phyloP scores from a whole-genome alignment of 2,888 invertebrate species.

The Leptinotarsa rubiginosa region DNA sequence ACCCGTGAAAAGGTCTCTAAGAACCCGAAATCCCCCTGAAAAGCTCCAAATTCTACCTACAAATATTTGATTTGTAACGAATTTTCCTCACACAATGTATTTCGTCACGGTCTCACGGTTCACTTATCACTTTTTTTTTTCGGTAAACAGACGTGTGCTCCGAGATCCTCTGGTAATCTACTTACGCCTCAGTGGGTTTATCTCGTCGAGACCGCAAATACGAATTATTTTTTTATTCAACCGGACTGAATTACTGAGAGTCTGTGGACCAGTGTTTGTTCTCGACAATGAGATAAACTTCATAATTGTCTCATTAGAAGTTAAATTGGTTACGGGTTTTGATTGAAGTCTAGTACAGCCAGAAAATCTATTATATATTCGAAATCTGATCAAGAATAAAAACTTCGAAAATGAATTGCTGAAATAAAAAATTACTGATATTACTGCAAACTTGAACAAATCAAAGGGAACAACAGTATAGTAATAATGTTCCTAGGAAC shows the following conservation, averaged over 20 bases:
- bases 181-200: conserved; percentile 23
- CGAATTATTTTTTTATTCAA: conserved; percentile 12
- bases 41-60: conserved; percentile 30
- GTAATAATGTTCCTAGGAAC: too few relatives aligned
- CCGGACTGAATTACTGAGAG: neutral
- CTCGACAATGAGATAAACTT: neutral
- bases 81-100: conserved; percentile 33
- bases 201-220: conserved; percentile 13
- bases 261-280: neutral
- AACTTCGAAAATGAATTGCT: too few relatives aligned
- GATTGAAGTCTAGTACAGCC: too few relatives aligned
- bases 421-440: too few relatives aligned
- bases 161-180: conserved; percentile 13
- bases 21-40: conserved; percentile 29
- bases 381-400: too few relatives aligned
- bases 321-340: too few relatives aligned
- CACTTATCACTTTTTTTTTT: conserved; percentile 42
- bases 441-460: too few relatives aligned
- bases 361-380: too few relatives aligned
- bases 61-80: conserved; percentile 39
- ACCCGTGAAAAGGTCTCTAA: conserved; percentile 25
- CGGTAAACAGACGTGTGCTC: conserved; percentile 41
- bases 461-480: too few relatives aligned
- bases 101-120: conserved; percentile 43
- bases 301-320: neutral